These are phyloP conservation scores for Harpalus rufipes DNA, from an alignment of 2,888 invertebrate species.

Conservation along the genomic window DNA sequence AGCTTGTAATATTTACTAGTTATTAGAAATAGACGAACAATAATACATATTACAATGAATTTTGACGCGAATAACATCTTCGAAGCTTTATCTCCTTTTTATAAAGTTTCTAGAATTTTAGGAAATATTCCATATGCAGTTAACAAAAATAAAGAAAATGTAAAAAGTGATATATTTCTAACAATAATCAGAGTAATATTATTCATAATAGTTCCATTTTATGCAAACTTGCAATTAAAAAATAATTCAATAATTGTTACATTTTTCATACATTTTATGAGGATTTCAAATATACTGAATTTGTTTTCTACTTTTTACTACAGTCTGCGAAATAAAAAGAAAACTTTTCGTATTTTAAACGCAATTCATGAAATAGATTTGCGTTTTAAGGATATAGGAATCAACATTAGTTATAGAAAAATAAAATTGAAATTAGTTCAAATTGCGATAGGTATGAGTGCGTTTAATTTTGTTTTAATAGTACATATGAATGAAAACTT, in stretches of 20 bases:
- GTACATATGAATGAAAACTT: background rate
- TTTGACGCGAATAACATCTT: slow-evolving; percentile 2
- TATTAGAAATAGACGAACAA: background rate
- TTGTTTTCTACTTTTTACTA: background rate
- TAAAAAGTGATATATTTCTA: background rate
- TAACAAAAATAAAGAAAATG: background rate
- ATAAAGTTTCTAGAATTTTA: background rate
- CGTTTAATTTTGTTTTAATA: background rate
- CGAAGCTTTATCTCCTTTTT: background rate
- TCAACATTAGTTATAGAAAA: background rate
- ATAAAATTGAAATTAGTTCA: background rate
- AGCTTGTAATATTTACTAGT: background rate
- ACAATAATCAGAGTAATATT: background rate
- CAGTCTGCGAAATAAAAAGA: background rate
- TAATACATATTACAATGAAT: background rate
- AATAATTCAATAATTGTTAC: background rate
- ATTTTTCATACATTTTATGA: background rate
- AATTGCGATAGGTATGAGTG: background rate
- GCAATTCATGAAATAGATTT: background rate
- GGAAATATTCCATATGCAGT: background rate
- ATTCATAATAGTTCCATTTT: background rate
- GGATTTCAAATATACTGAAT: background rate
- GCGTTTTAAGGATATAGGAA: background rate
- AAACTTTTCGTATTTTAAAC: background rate
- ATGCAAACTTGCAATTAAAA: background rate